These are phyloP conservation scores for Frankliniella fusca DNA, from an alignment of 2,888 invertebrate species.

Conservation along the genomic window DNA sequence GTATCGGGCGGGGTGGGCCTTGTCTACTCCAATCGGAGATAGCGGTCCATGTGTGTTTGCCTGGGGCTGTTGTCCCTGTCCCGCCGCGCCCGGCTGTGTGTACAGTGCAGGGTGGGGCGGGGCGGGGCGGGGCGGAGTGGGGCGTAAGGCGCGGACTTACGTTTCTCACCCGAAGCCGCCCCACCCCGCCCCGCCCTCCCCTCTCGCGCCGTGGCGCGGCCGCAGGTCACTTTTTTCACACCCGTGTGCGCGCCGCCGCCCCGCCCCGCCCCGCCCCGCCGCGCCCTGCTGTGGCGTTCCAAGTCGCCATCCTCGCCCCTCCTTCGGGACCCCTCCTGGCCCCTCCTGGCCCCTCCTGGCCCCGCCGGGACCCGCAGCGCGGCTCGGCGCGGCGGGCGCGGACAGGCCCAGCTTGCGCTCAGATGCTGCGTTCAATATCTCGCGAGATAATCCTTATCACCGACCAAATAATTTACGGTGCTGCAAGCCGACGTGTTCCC, in stretches of 20 bases:
- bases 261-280: neutral
- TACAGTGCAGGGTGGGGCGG: neutral
- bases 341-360: no score
- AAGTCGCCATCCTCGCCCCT: no score
- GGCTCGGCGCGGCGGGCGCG: no score
- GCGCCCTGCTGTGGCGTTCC: neutral
- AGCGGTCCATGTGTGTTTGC: conserved; percentile 8
- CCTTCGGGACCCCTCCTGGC: no score
- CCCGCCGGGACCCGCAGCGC: no score
- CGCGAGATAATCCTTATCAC: conserved; percentile 20
- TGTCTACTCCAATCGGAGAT: neutral
- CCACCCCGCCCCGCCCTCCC: no score
- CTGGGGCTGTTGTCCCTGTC: neutral
- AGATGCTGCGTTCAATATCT: conserved; percentile 25
- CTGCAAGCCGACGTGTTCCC: neutral
- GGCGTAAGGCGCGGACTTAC: neutral
- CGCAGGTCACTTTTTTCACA: no score
- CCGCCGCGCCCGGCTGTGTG: neutral
- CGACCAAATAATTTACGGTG: conserved; percentile 10
- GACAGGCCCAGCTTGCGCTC: neutral
- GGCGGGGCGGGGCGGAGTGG: neutral
- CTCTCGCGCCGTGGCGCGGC: no score
- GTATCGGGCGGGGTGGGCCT: neutral
- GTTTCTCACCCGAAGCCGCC: neutral
- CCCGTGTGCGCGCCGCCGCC: no score